These are phyloP conservation scores for Frankliniella fusca DNA, from an alignment of 2,888 invertebrate genomes.

Conservation along the genomic window DNA sequence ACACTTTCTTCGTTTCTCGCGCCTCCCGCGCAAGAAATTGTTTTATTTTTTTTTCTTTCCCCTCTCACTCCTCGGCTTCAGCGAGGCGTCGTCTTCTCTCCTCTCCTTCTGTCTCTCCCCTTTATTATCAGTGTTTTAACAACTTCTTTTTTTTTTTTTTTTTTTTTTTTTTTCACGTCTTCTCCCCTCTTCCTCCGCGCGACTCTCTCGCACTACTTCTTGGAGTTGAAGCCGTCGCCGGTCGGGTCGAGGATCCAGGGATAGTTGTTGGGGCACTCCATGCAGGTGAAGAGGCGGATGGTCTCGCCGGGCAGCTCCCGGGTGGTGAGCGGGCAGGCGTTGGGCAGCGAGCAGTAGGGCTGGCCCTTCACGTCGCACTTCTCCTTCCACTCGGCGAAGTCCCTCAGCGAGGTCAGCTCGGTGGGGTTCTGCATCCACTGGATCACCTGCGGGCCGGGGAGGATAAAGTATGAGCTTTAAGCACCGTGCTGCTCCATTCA, in stretches of 20 bases:
- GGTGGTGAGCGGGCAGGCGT: conserved; percentile 83
- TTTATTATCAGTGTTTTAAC: too few relatives aligned
- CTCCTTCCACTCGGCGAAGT: conserved; percentile 94
- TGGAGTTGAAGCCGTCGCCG: conserved; percentile 85
- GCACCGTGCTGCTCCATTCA: too few relatives aligned
- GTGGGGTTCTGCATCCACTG: conserved; percentile 96
- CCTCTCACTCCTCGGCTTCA: background rate
- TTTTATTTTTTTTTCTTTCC: background rate
- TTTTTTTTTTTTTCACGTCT: background rate
- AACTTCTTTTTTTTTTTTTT: background rate
- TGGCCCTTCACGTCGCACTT: conserved; percentile 92
- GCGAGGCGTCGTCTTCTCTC: too few relatives aligned
- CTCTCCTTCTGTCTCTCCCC: too few relatives aligned
- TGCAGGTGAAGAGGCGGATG: conserved; percentile 86
- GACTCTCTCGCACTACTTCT: conserved; percentile 50
- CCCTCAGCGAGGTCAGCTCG: conserved; percentile 76
- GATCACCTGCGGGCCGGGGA: conserved; percentile 67
- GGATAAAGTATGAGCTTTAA: too few relatives aligned
- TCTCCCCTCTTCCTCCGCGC: background rate
- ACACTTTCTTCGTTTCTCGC: too few relatives aligned
- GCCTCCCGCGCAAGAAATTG: background rate
- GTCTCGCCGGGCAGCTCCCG: conserved; percentile 89
- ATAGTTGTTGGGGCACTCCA: conserved; percentile 94
- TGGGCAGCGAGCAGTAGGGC: conserved; percentile 86
- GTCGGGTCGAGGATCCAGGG: conserved; percentile 93